Percentiles rank a stretch among this genome's conserved stretches.
Evolutionary conservation across 1,140 invertebrate species (phyloP).

Genomic region (Tetramorium parvispinum): DNA sequence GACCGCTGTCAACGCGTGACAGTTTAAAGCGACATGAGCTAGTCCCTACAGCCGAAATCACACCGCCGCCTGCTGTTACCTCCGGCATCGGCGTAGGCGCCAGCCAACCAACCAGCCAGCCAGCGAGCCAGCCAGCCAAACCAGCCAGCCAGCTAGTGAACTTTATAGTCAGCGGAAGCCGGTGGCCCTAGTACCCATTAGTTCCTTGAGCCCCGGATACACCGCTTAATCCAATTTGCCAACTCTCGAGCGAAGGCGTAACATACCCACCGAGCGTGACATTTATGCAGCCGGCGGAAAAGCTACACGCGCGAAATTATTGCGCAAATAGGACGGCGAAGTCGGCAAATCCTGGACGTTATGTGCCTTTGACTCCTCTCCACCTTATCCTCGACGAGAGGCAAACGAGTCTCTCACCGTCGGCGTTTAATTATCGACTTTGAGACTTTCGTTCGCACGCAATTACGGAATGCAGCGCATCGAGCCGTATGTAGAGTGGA

Average conservation of each 20-base stretch:
- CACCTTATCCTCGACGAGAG: not conserved
- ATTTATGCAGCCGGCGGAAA: constrained; percentile 57
- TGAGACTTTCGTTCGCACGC: constrained; percentile 44
- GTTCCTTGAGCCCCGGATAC: constrained; percentile 60
- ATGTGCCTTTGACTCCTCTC: constrained; percentile 52
- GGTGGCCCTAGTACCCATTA: constrained; percentile 60
- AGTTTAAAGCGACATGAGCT: constrained; percentile 60
- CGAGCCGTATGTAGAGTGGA: not conserved
- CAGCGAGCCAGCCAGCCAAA: not conserved
- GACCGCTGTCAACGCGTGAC: constrained; percentile 59
- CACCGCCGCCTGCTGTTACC: constrained; percentile 57
- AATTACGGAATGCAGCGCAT: constrained; percentile 44
- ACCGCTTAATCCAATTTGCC: constrained; percentile 61
- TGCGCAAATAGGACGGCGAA: constrained; percentile 57
- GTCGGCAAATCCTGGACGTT: constrained; percentile 58
- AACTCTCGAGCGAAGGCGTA: constrained; percentile 59
- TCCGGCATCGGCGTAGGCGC: constrained; percentile 52
- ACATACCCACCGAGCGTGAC: constrained; percentile 61
- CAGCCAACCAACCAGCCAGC: constrained; percentile 41
- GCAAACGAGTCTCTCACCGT: not conserved
- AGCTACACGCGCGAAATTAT: constrained; percentile 61
- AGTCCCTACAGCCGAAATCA: constrained; percentile 57
- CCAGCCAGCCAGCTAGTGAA: constrained; percentile 43
- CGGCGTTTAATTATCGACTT: constrained; percentile 58
- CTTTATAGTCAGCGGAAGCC: constrained; percentile 62